Base-by-base conservation (phyloP, 2,113 vertebrate genomes). In the Emberiza fucata region DNA sequence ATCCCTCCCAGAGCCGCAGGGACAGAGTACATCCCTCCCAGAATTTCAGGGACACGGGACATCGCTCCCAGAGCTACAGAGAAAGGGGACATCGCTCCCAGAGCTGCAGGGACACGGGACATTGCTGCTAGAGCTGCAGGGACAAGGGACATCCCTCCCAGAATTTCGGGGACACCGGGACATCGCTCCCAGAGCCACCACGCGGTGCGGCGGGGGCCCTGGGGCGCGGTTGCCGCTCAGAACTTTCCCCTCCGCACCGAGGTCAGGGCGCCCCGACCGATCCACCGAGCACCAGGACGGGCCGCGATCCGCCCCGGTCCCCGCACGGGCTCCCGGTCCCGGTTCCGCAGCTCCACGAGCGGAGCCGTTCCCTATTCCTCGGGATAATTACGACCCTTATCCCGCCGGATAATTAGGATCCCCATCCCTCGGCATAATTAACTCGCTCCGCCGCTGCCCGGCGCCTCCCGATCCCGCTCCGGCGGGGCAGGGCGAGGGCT, bases 81-180 rank as follows among this genome's bases (percentile, higher is more conserved):
- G 33, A 76, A 11, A 8, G 0, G 27, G 56, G 2, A 39, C 11
- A 60, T 4, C 27, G 1, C 15, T 11, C 27, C 15, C 8, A 51
- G 25, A 17, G 14, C 25, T 28, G 15, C 15, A 51, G 27, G 27
- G 21, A 60, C 44, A 37, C 0, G 37, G 37, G 5, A 40, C 37
- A 53, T 37, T 9, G 37, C 37, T 37, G 37, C 37, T 9, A 9
- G 37, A 53, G 16, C 10, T 53, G 10, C 6, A 6, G 69, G 37
- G 48, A 25, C 50, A 40, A 1, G 22, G 50, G 9, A n/a, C 39
- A 63, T 37, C 13, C 0, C 9, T 35, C 33, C 31, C 6, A 14
- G 44, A 47, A 15, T 12, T 31, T 1, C 20, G 11, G 56, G 35
- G 35, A 77, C 35, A 24, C n/a, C 1, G 8, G n/a, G n/a, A 19